Evolutionary conservation across 2,888 invertebrate genomes (phyloP).

Genomic region (Aphidius colemani): DNA sequence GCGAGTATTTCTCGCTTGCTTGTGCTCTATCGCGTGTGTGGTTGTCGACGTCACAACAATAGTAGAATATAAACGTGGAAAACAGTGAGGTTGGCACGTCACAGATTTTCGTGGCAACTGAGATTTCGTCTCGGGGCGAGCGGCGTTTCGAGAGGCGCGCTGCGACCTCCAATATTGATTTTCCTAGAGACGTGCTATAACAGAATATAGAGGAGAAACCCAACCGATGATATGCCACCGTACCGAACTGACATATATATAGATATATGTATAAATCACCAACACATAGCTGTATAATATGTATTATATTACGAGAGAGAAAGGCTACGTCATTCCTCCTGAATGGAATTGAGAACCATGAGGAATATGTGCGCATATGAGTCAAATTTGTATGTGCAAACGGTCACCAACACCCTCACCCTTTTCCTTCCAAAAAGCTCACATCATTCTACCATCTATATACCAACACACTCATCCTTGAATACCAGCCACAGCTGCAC

Average conservation of each 20-base stretch:
- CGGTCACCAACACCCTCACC: too few relatives aligned
- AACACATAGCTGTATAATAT: too few relatives aligned
- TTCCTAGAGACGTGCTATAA: constrained; percentile 41
- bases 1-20: neutral
- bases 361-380: too few relatives aligned
- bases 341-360: too few relatives aligned
- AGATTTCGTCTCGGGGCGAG: constrained; percentile 52
- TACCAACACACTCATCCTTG: too few relatives aligned
- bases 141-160: constrained; percentile 53
- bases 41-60: constrained; percentile 29
- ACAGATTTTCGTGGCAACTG: constrained; percentile 56
- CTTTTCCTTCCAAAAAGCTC: too few relatives aligned
- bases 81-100: constrained; percentile 35
- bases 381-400: too few relatives aligned
- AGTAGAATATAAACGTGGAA: constrained; percentile 33
- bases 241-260: constrained; percentile 12
- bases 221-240: constrained; percentile 48
- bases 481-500: too few relatives aligned
- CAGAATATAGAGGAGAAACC: constrained; percentile 30
- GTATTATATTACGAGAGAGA: too few relatives aligned
- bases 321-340: too few relatives aligned
- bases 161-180: constrained; percentile 58
- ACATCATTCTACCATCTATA: too few relatives aligned
- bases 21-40: constrained; percentile 26
- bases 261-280: constrained; percentile 9